These are phyloP conservation scores for Matsumurasca onukii DNA, from an alignment of 1,140 invertebrate genomes.

Conservation along the genomic window DNA sequence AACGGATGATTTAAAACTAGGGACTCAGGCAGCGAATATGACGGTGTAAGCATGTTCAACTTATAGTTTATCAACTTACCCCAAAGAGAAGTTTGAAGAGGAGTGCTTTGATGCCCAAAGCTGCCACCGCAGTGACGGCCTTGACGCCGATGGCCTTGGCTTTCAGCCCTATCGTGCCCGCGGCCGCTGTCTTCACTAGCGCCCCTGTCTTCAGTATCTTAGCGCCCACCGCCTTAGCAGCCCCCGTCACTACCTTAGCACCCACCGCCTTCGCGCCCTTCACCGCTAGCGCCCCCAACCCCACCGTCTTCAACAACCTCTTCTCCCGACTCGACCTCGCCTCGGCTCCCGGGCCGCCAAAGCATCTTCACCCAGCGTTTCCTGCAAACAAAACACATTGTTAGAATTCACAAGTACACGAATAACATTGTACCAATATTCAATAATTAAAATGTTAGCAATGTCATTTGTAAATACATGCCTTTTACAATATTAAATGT, in stretches of 20 bases:
- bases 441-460: not conserved
- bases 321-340: not conserved
- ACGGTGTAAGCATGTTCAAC: no score
- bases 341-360: not conserved
- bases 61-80: constrained; percentile 4
- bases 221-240: constrained; percentile 15
- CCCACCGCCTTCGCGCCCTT: constrained; percentile 11
- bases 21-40: no score
- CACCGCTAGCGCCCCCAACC: not conserved
- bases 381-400: constrained; percentile 1
- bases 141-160: constrained; percentile 6
- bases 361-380: constrained; percentile 7
- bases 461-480: not conserved
- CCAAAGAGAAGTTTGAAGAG: constrained; percentile 19
- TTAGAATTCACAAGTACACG: not conserved
- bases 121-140: not conserved
- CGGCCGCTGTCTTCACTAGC: not conserved
- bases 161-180: constrained; percentile 8
- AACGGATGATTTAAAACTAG: no score
- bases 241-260: constrained; percentile 6
- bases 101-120: constrained; percentile 11
- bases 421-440: not conserved
- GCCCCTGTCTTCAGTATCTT: constrained; percentile 15
- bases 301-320: not conserved
- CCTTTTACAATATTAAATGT: no score